Percentiles rank a stretch among this genome's conserved stretches.
These are phyloP conservation scores for Tragelaphus scriptus DNA, from an alignment of 2,113 vertebrate genomes.

Conservation along the genomic window DNA sequence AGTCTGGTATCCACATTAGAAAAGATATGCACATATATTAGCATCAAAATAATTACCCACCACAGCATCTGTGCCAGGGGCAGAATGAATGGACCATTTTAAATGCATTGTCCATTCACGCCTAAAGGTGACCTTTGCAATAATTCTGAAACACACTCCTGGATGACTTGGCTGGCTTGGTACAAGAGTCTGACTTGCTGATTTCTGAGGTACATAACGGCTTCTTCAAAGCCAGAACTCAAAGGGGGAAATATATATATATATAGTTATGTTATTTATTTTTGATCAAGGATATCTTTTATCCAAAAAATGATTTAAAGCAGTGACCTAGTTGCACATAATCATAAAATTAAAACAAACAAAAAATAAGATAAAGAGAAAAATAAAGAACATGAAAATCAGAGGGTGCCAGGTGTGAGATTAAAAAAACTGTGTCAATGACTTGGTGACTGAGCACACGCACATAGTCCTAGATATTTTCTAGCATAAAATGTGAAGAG, in stretches of 20 bases:
- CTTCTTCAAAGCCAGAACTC: neutral
- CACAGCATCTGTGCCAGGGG: slow-evolving; percentile 60
- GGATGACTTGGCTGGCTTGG: neutral
- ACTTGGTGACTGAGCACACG: neutral
- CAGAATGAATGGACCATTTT: slow-evolving; percentile 46
- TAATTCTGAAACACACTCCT: neutral
- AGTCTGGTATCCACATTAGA: slow-evolving; percentile 55
- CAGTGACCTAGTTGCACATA: neutral
- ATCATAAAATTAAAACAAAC: neutral
- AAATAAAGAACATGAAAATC: neutral
- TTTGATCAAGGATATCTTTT: slow-evolving; percentile 35
- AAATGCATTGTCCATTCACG: slow-evolving; percentile 46
- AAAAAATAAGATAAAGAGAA: neutral
- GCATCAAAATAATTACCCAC: slow-evolving; percentile 64
- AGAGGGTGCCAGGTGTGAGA: neutral
- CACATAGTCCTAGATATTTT: neutral
- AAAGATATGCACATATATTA: slow-evolving; percentile 61
- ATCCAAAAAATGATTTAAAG: neutral
- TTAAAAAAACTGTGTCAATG: neutral
- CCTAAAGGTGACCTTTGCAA: slow-evolving; percentile 58
- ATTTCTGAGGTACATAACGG: slow-evolving; percentile 12
- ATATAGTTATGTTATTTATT: slow-evolving; percentile 14
- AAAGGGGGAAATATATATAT: neutral
- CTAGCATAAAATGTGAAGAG: neutral
- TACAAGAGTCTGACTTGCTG: slow-evolving; percentile 10